phyloP scores from a whole-genome alignment of 2,113 vertebrate genomes.

The Pristiophorus japonicus region DNA sequence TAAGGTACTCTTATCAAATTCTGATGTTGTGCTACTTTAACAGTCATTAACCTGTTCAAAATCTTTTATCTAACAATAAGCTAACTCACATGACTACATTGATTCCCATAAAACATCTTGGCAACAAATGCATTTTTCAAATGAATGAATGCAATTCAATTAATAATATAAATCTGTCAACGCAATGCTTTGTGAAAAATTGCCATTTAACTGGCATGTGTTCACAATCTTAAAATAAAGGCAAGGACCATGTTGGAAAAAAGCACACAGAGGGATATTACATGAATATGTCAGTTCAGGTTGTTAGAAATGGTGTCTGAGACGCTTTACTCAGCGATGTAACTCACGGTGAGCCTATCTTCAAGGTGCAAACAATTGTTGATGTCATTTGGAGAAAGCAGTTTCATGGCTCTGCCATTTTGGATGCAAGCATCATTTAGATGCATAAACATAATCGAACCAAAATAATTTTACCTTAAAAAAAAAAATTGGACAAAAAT shows the following conservation, averaged over 20 bases:
- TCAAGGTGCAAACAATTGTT: neutral
- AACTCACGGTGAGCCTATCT: neutral
- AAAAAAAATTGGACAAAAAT: neutral
- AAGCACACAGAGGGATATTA: neutral
- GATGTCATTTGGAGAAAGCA: neutral
- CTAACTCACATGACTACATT: neutral
- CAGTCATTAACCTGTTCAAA: neutral
- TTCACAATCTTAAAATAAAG: neutral
- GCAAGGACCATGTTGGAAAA: neutral
- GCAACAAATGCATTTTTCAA: neutral
- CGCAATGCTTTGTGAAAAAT: neutral
- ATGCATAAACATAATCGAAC: no score
- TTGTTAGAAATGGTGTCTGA: neutral
- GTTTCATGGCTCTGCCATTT: neutral
- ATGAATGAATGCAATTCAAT: neutral
- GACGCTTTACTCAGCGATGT: neutral
- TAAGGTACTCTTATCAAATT: neutral
- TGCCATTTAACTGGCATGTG: neutral
- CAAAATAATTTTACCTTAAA: no score
- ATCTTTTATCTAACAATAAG: neutral
- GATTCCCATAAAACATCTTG: neutral
- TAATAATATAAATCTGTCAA: neutral
- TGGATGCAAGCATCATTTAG: neutral
- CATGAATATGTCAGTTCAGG: neutral
- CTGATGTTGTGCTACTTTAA: neutral